Conservation (phyloP, 2,797 vertebrate genomes). For the Mus minutoides region DNA sequence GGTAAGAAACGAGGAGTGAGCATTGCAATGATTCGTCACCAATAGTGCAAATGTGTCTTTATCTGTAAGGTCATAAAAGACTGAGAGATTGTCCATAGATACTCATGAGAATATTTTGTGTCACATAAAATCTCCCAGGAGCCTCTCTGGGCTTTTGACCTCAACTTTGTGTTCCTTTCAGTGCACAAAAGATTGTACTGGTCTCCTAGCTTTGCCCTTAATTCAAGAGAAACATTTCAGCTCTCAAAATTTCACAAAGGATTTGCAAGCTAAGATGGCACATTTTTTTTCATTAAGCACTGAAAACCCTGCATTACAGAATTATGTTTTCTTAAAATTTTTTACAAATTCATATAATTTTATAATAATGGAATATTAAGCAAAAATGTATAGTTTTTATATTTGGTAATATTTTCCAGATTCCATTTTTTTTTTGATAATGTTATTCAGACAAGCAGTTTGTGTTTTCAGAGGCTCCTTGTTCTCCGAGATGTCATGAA, state of each 20-base stretch:
- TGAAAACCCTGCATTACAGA: not conserved
- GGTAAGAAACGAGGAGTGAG: not conserved
- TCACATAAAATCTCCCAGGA: not conserved
- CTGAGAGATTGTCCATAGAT: not conserved
- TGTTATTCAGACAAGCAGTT: accelerated
- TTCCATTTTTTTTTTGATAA: not conserved
- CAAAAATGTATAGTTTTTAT: not conserved
- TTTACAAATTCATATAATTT: not conserved
- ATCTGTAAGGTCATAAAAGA: not conserved
- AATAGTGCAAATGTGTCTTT: not conserved
- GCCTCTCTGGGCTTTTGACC: accelerated
- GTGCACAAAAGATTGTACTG: not conserved
- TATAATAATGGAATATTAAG: not conserved
- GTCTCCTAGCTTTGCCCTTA: not conserved
- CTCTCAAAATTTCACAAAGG: constrained; percentile 14
- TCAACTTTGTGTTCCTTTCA: not conserved
- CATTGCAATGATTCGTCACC: too few species aligned
- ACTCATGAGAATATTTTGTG: not conserved
- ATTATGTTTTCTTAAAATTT: not conserved
- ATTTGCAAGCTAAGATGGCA: not conserved
- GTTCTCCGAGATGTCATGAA: not conserved
- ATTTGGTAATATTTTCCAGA: not conserved
- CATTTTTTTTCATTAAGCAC: not conserved
- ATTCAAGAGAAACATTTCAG: not conserved
- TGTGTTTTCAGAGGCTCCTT: not conserved